Base-by-base conservation (phyloP, 2,888 invertebrate genomes). In the Anticlea derivata region DNA sequence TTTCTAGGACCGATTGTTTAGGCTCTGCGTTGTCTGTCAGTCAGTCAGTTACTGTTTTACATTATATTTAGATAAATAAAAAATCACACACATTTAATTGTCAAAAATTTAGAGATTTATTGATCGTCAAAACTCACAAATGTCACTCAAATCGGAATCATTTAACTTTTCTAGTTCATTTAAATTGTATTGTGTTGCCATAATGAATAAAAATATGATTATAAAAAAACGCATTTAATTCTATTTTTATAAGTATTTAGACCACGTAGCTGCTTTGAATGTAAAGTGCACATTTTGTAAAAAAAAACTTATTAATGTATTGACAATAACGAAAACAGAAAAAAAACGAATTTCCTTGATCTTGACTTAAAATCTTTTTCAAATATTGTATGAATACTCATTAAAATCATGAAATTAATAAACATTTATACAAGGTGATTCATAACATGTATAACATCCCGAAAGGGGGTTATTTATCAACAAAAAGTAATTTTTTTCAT, bases 221-320 rank as follows among this genome's bases (percentile, higher is more conserved):
- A 53, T 55, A 17, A 48, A 49, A 55, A 73, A 74, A 74, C 78
- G 82, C 80, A 82, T 83, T 83, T 81, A 78, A 75, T 70, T 73
- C 77, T 80, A 81, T 81, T 81, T 82, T 82, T 81, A 62, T 81
- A 80, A 75, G 60, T 76, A 68, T 75, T 66, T 70, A 48, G 27
- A 44, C 44, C 34, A 47, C 31, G n/a, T 51, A 50, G 43, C 22
- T 50, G 44, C 54, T 46, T 49, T 26, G n/a, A 23, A 20, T 27
- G 17, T 20, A 20, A 17, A 8, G 12, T 40, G 47, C 40, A 34
- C 48, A 26, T 30, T 48, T 35, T 48, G 34, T 48, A 43, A 20
- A 30, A 35, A 39, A 11, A 39, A 8, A 1, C 1, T 20, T 10
- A 7, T 20, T 43, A 29, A 12, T 8, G 20, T 31, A 34, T 26